Percentiles rank a stretch among this genome's conserved stretches.
Conservation (phyloP, 2,113 vertebrate genomes). For the Scopus umbretta region DNA sequence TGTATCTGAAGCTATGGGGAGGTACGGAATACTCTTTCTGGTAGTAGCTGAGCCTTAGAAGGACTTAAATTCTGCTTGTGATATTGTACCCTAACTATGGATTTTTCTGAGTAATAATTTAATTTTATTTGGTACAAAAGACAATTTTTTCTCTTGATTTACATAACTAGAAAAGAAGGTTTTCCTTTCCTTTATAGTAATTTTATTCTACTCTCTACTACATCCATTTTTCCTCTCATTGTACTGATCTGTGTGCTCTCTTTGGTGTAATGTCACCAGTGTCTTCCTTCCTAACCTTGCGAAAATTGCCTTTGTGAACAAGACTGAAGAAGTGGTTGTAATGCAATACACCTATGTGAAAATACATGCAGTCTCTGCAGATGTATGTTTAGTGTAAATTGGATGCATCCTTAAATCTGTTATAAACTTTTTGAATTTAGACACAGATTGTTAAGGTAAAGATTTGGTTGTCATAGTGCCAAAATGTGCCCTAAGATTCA, state of each 20-base stretch:
- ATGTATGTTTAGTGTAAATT: background rate
- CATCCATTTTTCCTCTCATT: background rate
- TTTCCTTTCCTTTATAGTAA: background rate
- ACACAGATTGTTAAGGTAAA: background rate
- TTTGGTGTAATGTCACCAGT: background rate
- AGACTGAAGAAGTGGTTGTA: background rate
- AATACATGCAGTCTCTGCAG: background rate
- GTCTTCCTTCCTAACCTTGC: background rate
- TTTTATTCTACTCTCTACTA: background rate
- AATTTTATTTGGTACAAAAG: background rate
- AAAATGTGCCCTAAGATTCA: background rate
- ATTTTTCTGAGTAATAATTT: background rate
- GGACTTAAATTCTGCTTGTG: background rate
- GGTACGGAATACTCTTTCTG: background rate
- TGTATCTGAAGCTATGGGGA: background rate
- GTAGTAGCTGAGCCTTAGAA: background rate
- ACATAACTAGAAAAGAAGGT: background rate
- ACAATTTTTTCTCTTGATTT: background rate
- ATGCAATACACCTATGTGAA: background rate
- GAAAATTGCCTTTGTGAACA: slow-evolving; percentile 27
- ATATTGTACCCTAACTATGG: background rate
- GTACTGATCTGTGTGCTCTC: background rate
- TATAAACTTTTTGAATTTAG: background rate
- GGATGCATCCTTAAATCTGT: slow-evolving; percentile 26
- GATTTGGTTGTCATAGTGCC: background rate